Conservation (phyloP, 2,113 vertebrate genomes). For the Trichechus manatus region DNA sequence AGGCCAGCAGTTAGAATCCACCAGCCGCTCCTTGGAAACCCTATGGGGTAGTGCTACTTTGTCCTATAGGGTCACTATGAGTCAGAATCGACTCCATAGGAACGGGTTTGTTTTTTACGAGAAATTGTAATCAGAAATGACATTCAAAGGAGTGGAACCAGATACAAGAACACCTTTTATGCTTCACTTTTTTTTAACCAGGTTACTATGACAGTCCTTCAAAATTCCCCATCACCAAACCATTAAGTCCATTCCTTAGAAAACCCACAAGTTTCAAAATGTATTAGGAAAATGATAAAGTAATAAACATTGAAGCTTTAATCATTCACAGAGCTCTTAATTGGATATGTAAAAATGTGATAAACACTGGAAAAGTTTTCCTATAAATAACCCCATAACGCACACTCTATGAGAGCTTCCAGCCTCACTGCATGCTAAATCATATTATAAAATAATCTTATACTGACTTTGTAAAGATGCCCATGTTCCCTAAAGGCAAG, state of each 20-base stretch:
- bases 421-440: background rate
- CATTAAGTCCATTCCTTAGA: background rate
- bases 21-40: too few species aligned
- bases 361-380: background rate
- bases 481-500: background rate
- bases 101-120: background rate
- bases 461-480: slow-evolving; percentile 6
- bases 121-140: background rate
- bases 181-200: background rate
- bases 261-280: background rate
- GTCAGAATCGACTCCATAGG: too few species aligned
- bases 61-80: too few species aligned
- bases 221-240: background rate
- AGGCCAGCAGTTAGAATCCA: too few species aligned
- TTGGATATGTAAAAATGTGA: background rate
- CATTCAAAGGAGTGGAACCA: background rate
- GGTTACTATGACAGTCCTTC: background rate
- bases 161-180: background rate
- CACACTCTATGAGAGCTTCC: background rate
- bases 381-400: background rate
- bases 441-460: background rate
- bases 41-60: too few species aligned
- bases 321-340: background rate
- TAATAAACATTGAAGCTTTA: background rate
- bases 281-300: slow-evolving; percentile 14